phyloP scores from a whole-genome alignment of 2,888 invertebrate species.

The Drosophila helvetica region DNA sequence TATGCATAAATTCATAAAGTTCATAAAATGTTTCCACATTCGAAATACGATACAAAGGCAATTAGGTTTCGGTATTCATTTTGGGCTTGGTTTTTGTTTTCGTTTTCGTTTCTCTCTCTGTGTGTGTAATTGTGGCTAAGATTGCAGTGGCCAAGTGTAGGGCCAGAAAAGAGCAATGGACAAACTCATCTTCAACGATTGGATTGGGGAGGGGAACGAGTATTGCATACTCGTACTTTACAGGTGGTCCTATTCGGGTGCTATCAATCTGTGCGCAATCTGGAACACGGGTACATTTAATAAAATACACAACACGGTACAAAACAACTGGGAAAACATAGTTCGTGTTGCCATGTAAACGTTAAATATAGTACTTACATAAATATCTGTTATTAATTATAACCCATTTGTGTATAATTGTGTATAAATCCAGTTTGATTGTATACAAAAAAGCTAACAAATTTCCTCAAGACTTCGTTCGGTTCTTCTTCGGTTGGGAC shows the following conservation, averaged over 20 bases:
- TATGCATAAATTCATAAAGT: slow-evolving; percentile 65
- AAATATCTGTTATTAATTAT: slow-evolving; percentile 15
- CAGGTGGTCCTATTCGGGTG: slow-evolving; percentile 36
- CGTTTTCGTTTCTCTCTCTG: slow-evolving; percentile 19
- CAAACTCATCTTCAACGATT: slow-evolving; percentile 10
- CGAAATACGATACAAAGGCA: slow-evolving; percentile 80
- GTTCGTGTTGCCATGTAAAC: slow-evolving; percentile 43
- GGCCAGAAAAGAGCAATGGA: slow-evolving; percentile 30
- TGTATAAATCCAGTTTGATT: slow-evolving; percentile 54
- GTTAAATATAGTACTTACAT: slow-evolving; percentile 49
- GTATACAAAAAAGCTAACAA: slow-evolving; percentile 65
- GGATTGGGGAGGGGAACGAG: slow-evolving; percentile 32
- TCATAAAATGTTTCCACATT: slow-evolving; percentile 71
- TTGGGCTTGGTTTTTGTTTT: slow-evolving; percentile 24
- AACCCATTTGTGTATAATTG: slow-evolving; percentile 1
- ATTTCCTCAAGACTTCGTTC: slow-evolving; percentile 44
- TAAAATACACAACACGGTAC: slow-evolving; percentile 48
- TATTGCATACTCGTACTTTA: slow-evolving; percentile 70
- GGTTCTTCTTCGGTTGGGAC: slow-evolving; percentile 53
- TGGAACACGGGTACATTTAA: slow-evolving; percentile 23
- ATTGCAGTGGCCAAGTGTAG: slow-evolving; percentile 47
- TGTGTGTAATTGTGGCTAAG: slow-evolving; percentile 52
- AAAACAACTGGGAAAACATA: slow-evolving; percentile 54
- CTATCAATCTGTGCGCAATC: slow-evolving; percentile 27
- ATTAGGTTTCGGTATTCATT: slow-evolving; percentile 60